Base-by-base conservation (phyloP, 2,797 vertebrate species). In the Poecile montanus region DNA sequence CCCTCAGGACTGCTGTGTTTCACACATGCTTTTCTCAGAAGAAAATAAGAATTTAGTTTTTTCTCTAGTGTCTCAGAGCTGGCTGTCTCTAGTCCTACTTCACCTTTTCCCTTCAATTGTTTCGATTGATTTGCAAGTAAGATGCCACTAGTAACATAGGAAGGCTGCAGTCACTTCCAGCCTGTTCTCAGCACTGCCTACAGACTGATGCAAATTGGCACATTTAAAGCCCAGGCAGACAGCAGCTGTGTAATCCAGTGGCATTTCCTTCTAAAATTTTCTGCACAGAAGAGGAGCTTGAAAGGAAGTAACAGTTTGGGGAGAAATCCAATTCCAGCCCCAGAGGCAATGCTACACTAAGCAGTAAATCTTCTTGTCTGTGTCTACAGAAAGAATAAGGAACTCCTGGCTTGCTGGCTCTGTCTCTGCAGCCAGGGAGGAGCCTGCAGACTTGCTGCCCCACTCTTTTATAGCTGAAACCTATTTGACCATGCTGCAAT, bases 181-280 rank as follows among this genome's bases (percentile, higher is more conserved):
- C 80, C 85, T 86, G 36, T 79, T 94, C 93, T 93, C 84, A 83
- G 47, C 44, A 10, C 84, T 94, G 81, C 95, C 93, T 94, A 48
- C 92, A 68, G 86, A 40, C 93, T 92, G 93, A 96, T 96, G 94
- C 72, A 89, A 82, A 89, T 65, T 87, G 78, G 86, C 81, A 85
- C 87, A 91, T 92, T 80, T 67, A 83, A 89, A 89, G 86, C 86
- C 91, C 65, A 85, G 81, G 88, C 92, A 96, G 95, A 92, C 91
- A 94, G 84, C 91, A 91, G 91, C 89, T 94, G 92, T 85, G 89
- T 77, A 87, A 94, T 94, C 91, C 95, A 95, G 94, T 93, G 94
- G 92, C 91, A 95, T 96, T 96, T 95, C 92, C 86, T 94, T 73
- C 84, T 89, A 30, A 95, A 89, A 93, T 93, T 73, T 93, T 94